Percentiles rank a stretch among this genome's conserved stretches.
Conservation (phyloP, 2,113 vertebrate genomes). For the Mustela nigripes region DNA sequence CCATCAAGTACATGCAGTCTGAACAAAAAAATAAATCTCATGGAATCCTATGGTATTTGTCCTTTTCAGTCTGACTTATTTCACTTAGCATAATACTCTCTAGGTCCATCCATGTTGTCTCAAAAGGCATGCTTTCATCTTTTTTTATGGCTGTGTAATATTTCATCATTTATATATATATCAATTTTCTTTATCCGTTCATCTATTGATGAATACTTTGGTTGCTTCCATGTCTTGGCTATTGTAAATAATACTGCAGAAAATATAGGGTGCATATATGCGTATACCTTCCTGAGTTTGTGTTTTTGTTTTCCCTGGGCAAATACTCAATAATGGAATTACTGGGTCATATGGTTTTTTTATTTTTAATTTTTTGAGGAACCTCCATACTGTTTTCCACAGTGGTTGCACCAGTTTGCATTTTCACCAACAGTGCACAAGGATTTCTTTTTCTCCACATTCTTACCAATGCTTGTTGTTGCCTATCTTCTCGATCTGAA, state of each 20-base stretch:
- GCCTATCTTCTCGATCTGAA: not conserved
- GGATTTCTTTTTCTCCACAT: not conserved
- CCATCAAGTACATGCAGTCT: not conserved
- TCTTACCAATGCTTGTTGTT: not conserved
- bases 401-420: not conserved
- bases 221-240: not conserved
- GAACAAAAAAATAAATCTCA: not conserved
- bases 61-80: too few relatives aligned
- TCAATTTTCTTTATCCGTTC: not conserved
- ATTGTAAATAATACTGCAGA: not conserved
- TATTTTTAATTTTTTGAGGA: not conserved
- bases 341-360: not conserved
- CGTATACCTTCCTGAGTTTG: not conserved
- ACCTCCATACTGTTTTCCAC: not conserved
- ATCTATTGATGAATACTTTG: not conserved
- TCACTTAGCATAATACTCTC: too few relatives aligned
- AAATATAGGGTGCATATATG: not conserved
- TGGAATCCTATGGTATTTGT: not conserved
- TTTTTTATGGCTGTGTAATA: not conserved
- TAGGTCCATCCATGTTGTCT: too few relatives aligned
- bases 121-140: not conserved
- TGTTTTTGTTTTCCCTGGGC: not conserved
- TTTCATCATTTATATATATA: not conserved
- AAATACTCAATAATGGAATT: not conserved
- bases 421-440: not conserved